A percentile compares a stretch with the other conserved stretches of the same genome.
phyloP scores from a whole-genome alignment of 2,888 invertebrate species.

The Athetis lepigone region DNA sequence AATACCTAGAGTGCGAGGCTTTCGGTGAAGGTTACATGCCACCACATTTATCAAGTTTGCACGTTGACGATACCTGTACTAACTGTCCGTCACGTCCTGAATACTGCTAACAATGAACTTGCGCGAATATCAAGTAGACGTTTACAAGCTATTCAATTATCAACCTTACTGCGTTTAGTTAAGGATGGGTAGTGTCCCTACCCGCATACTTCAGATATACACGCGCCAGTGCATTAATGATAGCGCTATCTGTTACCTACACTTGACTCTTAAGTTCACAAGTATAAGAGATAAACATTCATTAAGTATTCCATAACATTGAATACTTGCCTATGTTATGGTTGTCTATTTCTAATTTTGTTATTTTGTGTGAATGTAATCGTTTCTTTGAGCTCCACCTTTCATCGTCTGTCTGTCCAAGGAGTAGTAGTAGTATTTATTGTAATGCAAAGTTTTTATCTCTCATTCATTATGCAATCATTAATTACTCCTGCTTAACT shows the following conservation, averaged over 20 bases:
- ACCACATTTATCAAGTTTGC: slow-evolving; percentile 70
- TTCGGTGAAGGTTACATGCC: slow-evolving; percentile 62
- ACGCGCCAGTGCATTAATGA: slow-evolving; percentile 83
- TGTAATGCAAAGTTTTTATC: not conserved
- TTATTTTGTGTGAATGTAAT: not conserved
- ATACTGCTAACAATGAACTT: slow-evolving; percentile 79
- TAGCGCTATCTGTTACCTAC: slow-evolving; percentile 81
- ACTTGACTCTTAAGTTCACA: slow-evolving; percentile 80
- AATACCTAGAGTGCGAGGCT: slow-evolving; percentile 30
- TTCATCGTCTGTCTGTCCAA: not conserved
- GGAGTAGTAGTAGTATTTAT: too few relatives aligned
- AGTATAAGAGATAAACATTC: slow-evolving; percentile 54
- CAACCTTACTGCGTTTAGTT: slow-evolving; percentile 48
- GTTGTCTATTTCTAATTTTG: not conserved
- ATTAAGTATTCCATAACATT: slow-evolving; percentile 35
- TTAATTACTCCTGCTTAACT: not conserved
- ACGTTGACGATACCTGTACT: slow-evolving; percentile 69
- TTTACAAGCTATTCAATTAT: slow-evolving; percentile 46
- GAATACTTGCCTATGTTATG: not conserved
- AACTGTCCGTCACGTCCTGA: slow-evolving; percentile 85
- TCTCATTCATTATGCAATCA: not conserved
- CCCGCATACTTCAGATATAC: slow-evolving; percentile 82
- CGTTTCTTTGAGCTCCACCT: not conserved
- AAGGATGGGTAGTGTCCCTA: slow-evolving; percentile 52
- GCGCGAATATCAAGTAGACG: slow-evolving; percentile 66